Evolutionary conservation across 37 sponge, comb jelly and placozoan species (phyloP).

Genomic region (Beroe forskalii): DNA sequence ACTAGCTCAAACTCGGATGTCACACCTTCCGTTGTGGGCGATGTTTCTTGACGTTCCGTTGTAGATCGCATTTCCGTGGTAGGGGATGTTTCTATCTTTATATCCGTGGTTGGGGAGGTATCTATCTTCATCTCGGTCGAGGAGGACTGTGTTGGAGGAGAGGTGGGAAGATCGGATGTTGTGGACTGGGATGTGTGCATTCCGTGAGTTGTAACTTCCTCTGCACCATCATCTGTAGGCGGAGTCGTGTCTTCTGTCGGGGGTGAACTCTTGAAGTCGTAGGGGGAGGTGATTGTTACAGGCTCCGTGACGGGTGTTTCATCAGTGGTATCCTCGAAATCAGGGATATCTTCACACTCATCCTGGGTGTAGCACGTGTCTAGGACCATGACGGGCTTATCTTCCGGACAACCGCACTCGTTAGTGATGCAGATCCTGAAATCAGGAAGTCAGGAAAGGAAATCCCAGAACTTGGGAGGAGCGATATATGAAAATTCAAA

Average conservation of each 20-base stretch:
- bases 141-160: background rate
- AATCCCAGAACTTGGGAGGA: too few relatives aligned
- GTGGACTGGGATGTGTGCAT: too few relatives aligned
- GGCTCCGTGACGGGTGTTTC: background rate
- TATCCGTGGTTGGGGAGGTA: background rate
- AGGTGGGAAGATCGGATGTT: background rate
- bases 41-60: too few relatives aligned
- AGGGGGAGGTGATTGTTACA: background rate
- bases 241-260: background rate
- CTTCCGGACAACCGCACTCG: conserved; percentile 33
- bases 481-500: too few relatives aligned
- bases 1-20: too few relatives aligned
- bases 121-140: background rate
- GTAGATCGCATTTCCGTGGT: too few relatives aligned
- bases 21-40: too few relatives aligned
- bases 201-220: too few relatives aligned
- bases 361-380: conserved; percentile 49
- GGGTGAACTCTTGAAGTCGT: background rate
- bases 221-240: background rate
- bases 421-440: conserved; percentile 45
- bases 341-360: conserved; percentile 3
- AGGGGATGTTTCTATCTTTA: background rate
- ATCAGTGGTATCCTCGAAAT: background rate
- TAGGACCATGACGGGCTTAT: conserved; percentile 16
- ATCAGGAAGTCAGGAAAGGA: too few relatives aligned